These are phyloP conservation scores for Crypturellus tataupa DNA, from an alignment of 2,797 vertebrate genomes.

Conservation along the genomic window DNA sequence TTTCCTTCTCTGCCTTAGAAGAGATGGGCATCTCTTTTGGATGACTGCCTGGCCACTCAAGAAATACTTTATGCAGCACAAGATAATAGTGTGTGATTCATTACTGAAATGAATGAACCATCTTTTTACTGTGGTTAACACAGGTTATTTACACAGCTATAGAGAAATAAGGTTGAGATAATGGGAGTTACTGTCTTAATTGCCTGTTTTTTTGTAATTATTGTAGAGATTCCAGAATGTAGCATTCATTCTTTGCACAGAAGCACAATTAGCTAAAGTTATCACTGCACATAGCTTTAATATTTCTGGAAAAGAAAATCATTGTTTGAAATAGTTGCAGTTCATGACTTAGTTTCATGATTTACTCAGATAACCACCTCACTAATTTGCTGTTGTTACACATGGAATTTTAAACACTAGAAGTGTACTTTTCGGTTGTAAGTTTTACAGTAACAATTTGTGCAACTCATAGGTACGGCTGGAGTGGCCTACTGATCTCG, in stretches of 20 bases:
- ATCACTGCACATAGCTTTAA: conserved; percentile 70
- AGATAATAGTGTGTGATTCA: conserved; percentile 60
- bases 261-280: conserved; percentile 66
- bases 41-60: conserved; percentile 53
- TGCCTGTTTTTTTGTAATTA: conserved; percentile 74
- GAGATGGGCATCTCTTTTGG: conserved; percentile 35
- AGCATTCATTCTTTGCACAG: conserved; percentile 55
- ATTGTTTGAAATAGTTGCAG: conserved; percentile 60
- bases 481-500: conserved; percentile 98
- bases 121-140: conserved; percentile 43
- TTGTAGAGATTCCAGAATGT: conserved; percentile 64
- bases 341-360: conserved; percentile 61
- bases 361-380: conserved; percentile 65
- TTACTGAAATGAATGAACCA: conserved; percentile 46
- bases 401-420: conserved; percentile 65
- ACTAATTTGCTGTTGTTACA: conserved; percentile 71
- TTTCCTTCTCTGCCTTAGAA: conserved; percentile 42
- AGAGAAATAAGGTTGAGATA: conserved; percentile 57
- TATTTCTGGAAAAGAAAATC: conserved; percentile 34
- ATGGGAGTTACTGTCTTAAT: conserved; percentile 74
- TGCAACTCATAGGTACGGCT: conserved; percentile 91
- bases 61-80: conserved; percentile 16
- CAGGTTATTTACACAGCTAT: conserved; percentile 62
- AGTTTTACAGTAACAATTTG: conserved; percentile 71
- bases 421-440: conserved; percentile 60